Percentiles rank a stretch among this genome's conserved stretches.
Conservation (phyloP, 2,797 vertebrate genomes). For the Australoheros facetus region DNA sequence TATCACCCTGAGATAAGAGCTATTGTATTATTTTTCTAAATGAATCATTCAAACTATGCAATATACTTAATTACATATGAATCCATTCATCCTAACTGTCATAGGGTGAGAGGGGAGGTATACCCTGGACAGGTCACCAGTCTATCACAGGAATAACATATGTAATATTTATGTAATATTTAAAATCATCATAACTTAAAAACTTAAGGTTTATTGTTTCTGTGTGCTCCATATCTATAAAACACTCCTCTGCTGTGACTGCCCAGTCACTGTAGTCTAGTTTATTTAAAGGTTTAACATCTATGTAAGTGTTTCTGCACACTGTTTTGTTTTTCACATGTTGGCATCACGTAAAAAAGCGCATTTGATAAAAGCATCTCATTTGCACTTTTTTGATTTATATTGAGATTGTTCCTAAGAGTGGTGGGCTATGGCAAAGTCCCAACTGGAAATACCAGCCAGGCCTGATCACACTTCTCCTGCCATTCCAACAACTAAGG, state of each 20-base stretch:
- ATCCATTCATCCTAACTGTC: neutral
- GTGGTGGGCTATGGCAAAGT: neutral
- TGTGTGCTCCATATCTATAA: neutral
- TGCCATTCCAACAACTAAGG: slow-evolving; percentile 19
- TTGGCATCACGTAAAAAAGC: neutral
- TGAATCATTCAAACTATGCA: neutral
- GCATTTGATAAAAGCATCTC: neutral
- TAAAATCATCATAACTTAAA: neutral
- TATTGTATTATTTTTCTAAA: neutral
- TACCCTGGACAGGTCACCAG: neutral
- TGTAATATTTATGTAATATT: neutral
- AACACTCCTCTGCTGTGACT: neutral
- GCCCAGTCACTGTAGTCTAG: neutral
- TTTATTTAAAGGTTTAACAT: neutral
- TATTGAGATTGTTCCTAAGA: slow-evolving; percentile 1
- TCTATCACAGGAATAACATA: neutral
- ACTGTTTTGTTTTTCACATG: neutral
- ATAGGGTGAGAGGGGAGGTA: neutral
- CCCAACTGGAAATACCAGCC: neutral
- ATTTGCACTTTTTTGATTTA: neutral
- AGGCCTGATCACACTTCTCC: neutral
- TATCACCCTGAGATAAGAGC: neutral
- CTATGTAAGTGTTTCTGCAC: neutral
- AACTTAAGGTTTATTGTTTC: neutral
- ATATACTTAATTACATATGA: neutral